Percentiles rank a stretch among this genome's conserved stretches.
These are phyloP conservation scores for Eulemur rufifrons DNA, from an alignment of 2,113 vertebrate species.

Conservation along the genomic window DNA sequence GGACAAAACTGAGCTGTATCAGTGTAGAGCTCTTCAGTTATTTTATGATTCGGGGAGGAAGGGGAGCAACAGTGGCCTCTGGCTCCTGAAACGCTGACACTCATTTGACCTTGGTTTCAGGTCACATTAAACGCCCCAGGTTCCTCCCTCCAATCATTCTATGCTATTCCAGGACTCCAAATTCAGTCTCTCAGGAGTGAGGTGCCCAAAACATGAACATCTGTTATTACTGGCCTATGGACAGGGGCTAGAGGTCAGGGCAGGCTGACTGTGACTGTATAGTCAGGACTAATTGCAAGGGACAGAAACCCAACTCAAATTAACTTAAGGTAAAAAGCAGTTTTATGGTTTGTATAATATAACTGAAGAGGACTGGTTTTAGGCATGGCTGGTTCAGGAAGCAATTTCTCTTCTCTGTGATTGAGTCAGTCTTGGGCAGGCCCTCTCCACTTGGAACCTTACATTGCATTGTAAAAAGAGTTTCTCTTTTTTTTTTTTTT, in stretches of 20 bases:
- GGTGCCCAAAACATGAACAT: not conserved
- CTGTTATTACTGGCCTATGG: not conserved
- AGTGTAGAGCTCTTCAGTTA: not conserved
- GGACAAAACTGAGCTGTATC: not conserved
- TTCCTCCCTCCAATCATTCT: not conserved
- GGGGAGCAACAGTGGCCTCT: not conserved
- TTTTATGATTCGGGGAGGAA: not conserved
- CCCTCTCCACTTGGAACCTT: not conserved
- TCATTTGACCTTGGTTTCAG: not conserved
- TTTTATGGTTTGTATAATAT: not conserved
- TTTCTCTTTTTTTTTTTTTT: not conserved
- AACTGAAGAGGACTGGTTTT: not conserved
- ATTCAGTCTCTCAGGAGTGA: not conserved
- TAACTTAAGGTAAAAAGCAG: not conserved
- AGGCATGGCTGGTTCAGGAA: not conserved
- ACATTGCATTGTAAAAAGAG: not conserved
- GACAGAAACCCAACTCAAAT: slow-evolving; percentile 12
- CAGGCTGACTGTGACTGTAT: not conserved
- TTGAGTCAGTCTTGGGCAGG: not conserved
- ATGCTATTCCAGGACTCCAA: not conserved
- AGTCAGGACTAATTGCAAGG: not conserved
- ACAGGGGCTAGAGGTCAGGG: not conserved
- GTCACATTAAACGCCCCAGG: not conserved
- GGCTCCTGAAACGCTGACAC: not conserved
- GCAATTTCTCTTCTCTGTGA: not conserved